phyloP scores from a whole-genome alignment of 1,140 invertebrate species.

The Ostrea denselamellosa region DNA sequence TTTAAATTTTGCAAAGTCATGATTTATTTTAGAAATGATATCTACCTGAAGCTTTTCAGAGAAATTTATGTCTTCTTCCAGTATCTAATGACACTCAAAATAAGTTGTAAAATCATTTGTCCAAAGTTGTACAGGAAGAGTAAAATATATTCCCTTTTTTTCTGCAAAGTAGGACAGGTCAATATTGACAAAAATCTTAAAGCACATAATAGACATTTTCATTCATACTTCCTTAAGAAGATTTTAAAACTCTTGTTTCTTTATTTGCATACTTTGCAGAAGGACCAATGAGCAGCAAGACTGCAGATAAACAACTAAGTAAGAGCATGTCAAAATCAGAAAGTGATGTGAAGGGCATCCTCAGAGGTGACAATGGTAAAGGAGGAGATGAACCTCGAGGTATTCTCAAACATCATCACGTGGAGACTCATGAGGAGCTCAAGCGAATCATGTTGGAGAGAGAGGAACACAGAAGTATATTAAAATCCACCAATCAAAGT shows the following conservation, averaged over 20 bases:
- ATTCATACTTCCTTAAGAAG: conserved; percentile 15
- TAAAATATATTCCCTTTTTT: not conserved
- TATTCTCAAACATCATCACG: conserved; percentile 64
- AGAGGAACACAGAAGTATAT: conserved; percentile 57
- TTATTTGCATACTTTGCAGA: conserved; percentile 12
- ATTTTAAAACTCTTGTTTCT: not conserved
- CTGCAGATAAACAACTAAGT: not conserved
- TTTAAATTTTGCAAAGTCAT: not conserved
- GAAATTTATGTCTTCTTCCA: not conserved
- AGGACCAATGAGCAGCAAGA: not conserved
- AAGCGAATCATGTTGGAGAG: conserved; percentile 28
- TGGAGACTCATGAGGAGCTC: conserved; percentile 40
- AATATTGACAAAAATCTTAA: not conserved
- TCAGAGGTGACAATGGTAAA: conserved; percentile 53
- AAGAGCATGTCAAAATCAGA: conserved; percentile 45
- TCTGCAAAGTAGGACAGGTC: not conserved
- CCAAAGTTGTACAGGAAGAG: not conserved
- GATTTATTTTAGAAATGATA: not conserved
- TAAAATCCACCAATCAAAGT: conserved; percentile 50
- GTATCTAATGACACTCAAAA: not conserved
- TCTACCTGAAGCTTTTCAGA: not conserved
- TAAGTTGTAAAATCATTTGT: not conserved
- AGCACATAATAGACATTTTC: not conserved
- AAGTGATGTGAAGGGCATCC: conserved; percentile 52
- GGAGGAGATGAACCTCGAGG: conserved; percentile 58